Base-by-base conservation (phyloP, 2,888 invertebrate species). In the Drosophila kambysellisi region DNA sequence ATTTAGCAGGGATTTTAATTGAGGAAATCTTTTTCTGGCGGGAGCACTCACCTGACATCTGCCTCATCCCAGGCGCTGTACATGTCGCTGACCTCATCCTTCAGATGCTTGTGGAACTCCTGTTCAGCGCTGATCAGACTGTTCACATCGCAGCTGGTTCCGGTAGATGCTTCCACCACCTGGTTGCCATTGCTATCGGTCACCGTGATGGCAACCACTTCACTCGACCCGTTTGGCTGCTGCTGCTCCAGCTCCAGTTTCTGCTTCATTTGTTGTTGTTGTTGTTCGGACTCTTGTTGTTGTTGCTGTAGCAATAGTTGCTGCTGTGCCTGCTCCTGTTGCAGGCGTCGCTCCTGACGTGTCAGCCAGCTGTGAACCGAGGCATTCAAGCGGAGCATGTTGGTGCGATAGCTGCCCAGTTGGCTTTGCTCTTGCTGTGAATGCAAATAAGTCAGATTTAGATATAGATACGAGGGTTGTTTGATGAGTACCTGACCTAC, bases 51-150 rank as follows among this genome's bases (percentile, higher is more conserved):
- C 96, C 95, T 95, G 90, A 95, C 94, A 91, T 95, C 95, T 20
- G 95, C 94, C 81, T 95, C 95, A 85, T 96, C 95, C 95, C 96
- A 96, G 60, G 95, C 94, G 70, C 95, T 94, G 91, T 96, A 96
- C 89, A 96, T 94, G 82, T 96, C 96, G 76, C 95, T 95, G 65
- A 96, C 95, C 83, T 95, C 95, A 79, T 95, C 95, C 92, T 96
- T 96, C 82, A 96, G 90, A 78, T 93, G 93, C 77, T 92, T 93
- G 75, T 93, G 93, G 81, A 93, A 92, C 85, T 93, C 93, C 76
- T 90, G 91, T 73, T 93, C 93, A 4, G 93, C 91, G 63, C 91
- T 91, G 71, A 91, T 84, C 56, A 93, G 70, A 3, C 92, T 91
- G 15, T 88, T 81, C 43, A 92, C 76, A 62, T 92, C 91, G 79